Evolutionary conservation across 2,113 vertebrate genomes (phyloP).

Genomic region (Poeciliopsis retropinna): DNA sequence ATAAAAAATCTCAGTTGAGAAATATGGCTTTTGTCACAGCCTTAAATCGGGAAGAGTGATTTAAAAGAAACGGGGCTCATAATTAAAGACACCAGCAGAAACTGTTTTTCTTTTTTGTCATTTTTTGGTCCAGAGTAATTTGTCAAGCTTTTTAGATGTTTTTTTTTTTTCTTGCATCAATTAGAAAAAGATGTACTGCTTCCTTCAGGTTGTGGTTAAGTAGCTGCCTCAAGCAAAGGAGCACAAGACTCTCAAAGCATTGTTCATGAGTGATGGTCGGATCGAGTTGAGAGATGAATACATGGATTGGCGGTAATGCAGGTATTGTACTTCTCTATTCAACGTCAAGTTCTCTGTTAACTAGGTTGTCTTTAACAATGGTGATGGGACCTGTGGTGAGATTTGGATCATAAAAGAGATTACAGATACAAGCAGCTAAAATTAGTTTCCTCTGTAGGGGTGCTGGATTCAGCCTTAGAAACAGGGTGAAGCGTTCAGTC

Average conservation of each 20-base stretch:
- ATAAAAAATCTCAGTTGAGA: constrained; percentile 5
- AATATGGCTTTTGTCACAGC: constrained; percentile 20
- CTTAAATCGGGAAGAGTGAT: constrained; percentile 16
- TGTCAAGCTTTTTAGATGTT: not conserved
- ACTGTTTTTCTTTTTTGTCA: not conserved
- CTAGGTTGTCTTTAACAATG: not conserved
- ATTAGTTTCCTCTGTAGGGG: not conserved
- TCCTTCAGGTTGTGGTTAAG: not conserved
- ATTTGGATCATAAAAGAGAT: not conserved
- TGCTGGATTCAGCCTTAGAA: not conserved
- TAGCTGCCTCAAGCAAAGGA: not conserved
- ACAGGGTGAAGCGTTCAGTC: not conserved
- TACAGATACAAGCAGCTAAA: not conserved
- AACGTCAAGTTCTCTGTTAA: not conserved
- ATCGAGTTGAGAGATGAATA: not conserved
- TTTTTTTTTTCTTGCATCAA: not conserved
- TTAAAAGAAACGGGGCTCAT: constrained; percentile 7
- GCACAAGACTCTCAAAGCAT: not conserved
- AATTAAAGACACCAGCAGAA: not conserved
- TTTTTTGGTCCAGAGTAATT: no score
- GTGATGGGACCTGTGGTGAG: not conserved
- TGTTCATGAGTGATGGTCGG: not conserved
- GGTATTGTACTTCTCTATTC: not conserved
- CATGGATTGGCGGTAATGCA: not conserved
- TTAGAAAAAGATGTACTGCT: not conserved